A percentile compares a stretch with the other conserved stretches of the same genome.
Conservation (phyloP, 2,113 vertebrate species). For the Chamaea fasciata region DNA sequence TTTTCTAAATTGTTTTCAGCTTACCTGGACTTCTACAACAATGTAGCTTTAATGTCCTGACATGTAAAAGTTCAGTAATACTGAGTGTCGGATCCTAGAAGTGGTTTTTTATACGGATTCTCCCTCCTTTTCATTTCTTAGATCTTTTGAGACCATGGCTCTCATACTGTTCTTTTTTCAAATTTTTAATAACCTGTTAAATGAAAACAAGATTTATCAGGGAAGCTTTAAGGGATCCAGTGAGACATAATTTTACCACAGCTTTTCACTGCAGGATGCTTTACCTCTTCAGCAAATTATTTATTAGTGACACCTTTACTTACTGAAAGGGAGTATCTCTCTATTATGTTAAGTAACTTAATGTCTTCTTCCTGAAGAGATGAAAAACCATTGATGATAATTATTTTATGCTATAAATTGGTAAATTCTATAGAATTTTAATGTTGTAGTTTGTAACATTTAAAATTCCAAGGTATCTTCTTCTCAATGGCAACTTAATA, state of each 20-base stretch:
- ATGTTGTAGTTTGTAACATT: background rate
- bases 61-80: background rate
- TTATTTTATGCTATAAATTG: background rate
- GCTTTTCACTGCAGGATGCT: background rate
- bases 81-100: background rate
- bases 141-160: background rate
- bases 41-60: background rate
- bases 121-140: background rate
- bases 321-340: background rate
- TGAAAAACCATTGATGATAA: background rate
- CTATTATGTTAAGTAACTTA: background rate
- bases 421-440: background rate
- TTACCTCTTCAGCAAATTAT: background rate
- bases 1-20: background rate
- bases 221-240: background rate
- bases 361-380: background rate
- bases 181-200: background rate
- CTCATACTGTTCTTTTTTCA: background rate
- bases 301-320: background rate
- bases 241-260: background rate
- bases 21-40: background rate
- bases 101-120: background rate
- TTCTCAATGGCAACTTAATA: background rate
- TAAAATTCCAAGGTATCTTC: background rate
- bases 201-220: background rate